These are phyloP conservation scores for Rattus rattus DNA, from an alignment of 2,113 vertebrate species.

Conservation along the genomic window DNA sequence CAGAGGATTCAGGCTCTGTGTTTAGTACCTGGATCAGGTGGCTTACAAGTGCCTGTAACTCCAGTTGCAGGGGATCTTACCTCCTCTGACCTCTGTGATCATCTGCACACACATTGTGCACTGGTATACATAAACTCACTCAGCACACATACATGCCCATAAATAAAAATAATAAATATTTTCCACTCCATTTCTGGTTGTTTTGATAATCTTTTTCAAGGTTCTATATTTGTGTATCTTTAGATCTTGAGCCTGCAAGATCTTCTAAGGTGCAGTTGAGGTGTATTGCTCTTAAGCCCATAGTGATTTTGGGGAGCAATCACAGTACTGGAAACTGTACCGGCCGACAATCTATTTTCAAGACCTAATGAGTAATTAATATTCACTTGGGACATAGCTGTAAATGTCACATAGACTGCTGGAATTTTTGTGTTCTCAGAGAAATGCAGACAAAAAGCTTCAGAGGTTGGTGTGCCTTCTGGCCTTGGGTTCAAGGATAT, in stretches of 20 bases:
- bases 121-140: not conserved
- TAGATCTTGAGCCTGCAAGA: no score
- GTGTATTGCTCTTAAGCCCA: no score
- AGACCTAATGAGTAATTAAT: not conserved
- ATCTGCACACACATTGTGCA: no score
- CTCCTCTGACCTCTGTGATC: not conserved
- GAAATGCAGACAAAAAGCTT: not conserved
- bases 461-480: not conserved
- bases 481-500: not conserved
- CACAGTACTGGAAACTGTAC: not conserved
- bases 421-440: not conserved
- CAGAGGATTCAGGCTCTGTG: not conserved
- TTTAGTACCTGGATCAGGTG: not conserved
- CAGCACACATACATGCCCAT: not conserved
- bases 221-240: not conserved
- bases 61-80: no score
- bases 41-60: not conserved
- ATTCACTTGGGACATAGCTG: not conserved
- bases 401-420: not conserved
- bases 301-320: not conserved
- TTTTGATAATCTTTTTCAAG: not conserved
- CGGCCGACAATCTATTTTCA: not conserved
- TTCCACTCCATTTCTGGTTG: not conserved
- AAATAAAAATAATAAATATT: not conserved
- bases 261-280: not conserved